Base-by-base conservation (phyloP, 2,797 vertebrate genomes). In the Microcaecilia unicolor region DNA sequence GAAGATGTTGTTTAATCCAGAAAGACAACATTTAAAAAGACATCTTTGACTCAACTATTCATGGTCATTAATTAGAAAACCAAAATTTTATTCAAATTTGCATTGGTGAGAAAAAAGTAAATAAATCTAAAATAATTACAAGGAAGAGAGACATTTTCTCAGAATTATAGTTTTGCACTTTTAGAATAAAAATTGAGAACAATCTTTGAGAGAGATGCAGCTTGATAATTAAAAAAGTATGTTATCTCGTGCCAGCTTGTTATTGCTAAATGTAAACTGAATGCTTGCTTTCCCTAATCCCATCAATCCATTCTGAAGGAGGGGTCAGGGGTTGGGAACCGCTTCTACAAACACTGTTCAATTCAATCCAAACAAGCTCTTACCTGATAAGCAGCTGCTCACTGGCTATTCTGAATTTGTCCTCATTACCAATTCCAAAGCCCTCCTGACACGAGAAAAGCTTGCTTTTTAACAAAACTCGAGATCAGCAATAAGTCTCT, bases 151-250 rank as follows among this genome's bases (percentile, higher is more conserved):
- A n/a, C n/a, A n/a, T n/a, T n/a, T 61, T 52, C 58, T 76, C 73
- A 86, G 76, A 77, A 71, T 61, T 74, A n/a, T n/a, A n/a, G 64
- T 37, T 62, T 69, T 49, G 70, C 72, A 64, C 61, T 48, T 63
- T 47, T 52, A 56, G 53, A 72, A 56, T n/a, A n/a, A n/a, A n/a
- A 80, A 72, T 78, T 68, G 36, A 54, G 36, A 52, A 30, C 71
- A 68, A 80, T 76, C 74, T 78, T 73, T 75, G 78, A 78, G 71
- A 70, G 79, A 77, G 70, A 67, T 80, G 64, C 76, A 73, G 78
- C 61, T 67, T 70, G 69, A 78, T 82, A 83, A 90, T 88, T 89
- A 84, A 89, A n/a, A 89, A 87, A 75, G 65, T 71, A 76, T 84
- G 83, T 87, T 87, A 85, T 86, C 79, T 81, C 78, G 78, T 74